A percentile compares a stretch with the other conserved stretches of the same genome.
phyloP scores from a whole-genome alignment of 2,113 vertebrate species.

The Oreochromis niloticus region DNA sequence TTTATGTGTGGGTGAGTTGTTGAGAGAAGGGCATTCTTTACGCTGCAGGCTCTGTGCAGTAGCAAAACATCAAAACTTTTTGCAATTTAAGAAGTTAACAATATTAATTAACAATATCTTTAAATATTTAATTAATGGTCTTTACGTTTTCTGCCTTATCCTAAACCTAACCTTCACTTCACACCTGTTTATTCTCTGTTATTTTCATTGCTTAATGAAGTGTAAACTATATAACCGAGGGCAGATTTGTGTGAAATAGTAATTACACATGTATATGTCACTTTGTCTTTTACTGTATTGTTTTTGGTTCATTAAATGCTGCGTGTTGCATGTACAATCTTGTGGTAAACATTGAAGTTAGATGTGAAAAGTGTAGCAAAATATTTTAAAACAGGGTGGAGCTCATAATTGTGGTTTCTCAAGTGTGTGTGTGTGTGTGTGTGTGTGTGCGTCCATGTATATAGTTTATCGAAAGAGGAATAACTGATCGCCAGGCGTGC shows the following conservation, averaged over 20 bases:
- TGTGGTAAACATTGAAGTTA: not conserved
- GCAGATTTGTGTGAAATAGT: not conserved
- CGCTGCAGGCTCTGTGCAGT: not conserved
- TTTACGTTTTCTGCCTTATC: not conserved
- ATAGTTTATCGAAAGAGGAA: conserved; percentile 57
- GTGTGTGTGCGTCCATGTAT: not conserved
- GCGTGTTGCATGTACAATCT: not conserved
- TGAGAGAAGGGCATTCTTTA: conserved; percentile 6
- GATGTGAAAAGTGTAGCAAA: not conserved
- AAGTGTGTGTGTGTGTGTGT: not conserved
- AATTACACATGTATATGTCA: not conserved
- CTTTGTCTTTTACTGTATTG: not conserved
- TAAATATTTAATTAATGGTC: not conserved
- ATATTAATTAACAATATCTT: not conserved
- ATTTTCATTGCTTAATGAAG: not conserved
- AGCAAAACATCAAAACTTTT: not conserved
- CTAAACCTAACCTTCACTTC: not conserved
- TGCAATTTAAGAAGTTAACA: not conserved
- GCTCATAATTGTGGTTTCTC: conserved; percentile 42
- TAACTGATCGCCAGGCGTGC: conserved; percentile 58
- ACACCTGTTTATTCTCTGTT: not conserved
- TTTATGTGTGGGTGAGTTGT: not conserved
- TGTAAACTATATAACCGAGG: not conserved
- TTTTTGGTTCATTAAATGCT: not conserved
- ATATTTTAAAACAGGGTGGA: conserved; percentile 50